A percentile compares a stretch with the other conserved stretches of the same genome.
phyloP scores from a whole-genome alignment of 2,797 vertebrate species.

The Cyclopterus lumpus region DNA sequence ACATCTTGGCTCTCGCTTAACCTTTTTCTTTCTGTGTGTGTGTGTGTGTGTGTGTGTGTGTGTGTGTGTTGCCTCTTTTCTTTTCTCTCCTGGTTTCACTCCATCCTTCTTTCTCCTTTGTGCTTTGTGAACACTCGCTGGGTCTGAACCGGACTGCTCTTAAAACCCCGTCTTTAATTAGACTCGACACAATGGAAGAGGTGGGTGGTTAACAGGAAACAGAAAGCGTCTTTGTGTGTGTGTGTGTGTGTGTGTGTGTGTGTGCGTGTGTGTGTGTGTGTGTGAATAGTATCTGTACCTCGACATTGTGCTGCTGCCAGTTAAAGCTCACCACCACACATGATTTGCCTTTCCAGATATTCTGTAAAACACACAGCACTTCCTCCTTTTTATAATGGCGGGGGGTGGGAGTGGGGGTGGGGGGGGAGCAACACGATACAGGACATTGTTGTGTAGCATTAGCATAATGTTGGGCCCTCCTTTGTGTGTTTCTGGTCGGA shows the following conservation, averaged over 20 bases:
- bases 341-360: constrained; percentile 59
- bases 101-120: neutral
- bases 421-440: neutral
- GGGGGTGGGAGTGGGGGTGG: neutral
- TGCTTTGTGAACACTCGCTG: neutral
- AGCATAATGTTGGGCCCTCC: neutral
- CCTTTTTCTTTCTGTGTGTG: neutral
- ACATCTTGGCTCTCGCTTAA: constrained; percentile 59
- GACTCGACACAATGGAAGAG: neutral
- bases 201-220: too few species aligned
- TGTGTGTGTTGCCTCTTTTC: constrained; percentile 5
- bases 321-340: constrained; percentile 46
- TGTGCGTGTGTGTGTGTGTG: too few species aligned
- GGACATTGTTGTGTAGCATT: neutral
- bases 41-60: too few species aligned
- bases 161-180: constrained; percentile 9
- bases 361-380: constrained; percentile 32
- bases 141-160: neutral
- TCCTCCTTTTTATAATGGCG: neutral
- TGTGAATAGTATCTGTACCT: constrained; percentile 21
- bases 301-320: constrained; percentile 50
- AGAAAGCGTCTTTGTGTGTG: neutral
- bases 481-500: neutral
- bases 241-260: too few species aligned
- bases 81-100: constrained; percentile 7